Conservation (phyloP, 2,113 vertebrate species). For the Muscicapa adusta region DNA sequence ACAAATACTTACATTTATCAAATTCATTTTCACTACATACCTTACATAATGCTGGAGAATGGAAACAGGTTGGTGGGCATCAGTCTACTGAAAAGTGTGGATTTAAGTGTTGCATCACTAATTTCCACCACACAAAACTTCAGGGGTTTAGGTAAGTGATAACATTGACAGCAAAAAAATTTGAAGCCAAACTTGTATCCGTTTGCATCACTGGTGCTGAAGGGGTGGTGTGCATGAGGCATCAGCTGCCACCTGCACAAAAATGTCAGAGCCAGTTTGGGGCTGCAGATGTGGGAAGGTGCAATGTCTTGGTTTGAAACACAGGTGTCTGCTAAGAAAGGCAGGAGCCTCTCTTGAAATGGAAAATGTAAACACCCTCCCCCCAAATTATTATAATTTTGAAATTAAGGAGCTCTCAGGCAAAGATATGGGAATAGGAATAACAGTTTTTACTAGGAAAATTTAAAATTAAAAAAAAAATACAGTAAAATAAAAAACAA, state of each 20-base stretch:
- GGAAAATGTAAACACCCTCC: no score
- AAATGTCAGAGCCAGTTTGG: background rate
- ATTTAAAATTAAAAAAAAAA: no score
- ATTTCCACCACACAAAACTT: background rate
- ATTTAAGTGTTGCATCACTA: background rate
- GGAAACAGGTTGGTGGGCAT: background rate
- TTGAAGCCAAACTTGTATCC: accelerated
- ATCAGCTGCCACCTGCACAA: background rate
- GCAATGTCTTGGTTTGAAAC: no score
- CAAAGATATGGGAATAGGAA: no score
- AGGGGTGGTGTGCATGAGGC: background rate
- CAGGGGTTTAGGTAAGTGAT: background rate
- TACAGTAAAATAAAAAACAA: no score
- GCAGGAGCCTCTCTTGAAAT: no score
- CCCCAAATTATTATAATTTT: no score
- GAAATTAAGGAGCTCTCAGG: no score
- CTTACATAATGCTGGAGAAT: background rate
- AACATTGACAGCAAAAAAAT: accelerated
- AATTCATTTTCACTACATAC: background rate
- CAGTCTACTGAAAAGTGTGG: background rate
- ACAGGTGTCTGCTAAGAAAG: no score
- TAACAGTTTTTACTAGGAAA: no score
- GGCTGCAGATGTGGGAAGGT: background rate
- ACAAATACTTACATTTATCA: background rate
- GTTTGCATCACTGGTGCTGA: accelerated